Evolutionary conservation across 1,140 invertebrate species (phyloP).

Genomic region (Anthonomus grandis): DNA sequence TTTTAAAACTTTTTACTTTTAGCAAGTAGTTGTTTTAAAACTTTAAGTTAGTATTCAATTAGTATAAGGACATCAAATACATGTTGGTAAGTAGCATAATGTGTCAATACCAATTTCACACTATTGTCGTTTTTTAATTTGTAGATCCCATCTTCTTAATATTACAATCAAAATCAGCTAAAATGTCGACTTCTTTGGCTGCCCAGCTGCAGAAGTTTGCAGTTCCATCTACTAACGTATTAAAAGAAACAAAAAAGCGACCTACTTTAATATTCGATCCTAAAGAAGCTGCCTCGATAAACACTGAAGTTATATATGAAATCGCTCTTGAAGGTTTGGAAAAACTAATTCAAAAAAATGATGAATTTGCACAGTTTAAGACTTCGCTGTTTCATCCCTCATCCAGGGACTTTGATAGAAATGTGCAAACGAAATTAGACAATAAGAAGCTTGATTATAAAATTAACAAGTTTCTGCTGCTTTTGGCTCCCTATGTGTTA

Average conservation of each 20-base stretch:
- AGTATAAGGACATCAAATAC: too few species aligned
- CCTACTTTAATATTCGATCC: conserved; percentile 84
- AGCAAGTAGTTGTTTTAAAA: too few species aligned
- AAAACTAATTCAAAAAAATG: conserved; percentile 72
- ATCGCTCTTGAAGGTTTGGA: conserved; percentile 81
- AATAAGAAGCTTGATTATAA: conserved; percentile 74
- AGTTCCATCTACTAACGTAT: conserved; percentile 71
- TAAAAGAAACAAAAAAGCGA: conserved; percentile 66
- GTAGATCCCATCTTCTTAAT: too few species aligned
- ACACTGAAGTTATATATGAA: conserved; percentile 77
- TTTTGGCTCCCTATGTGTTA: conserved; percentile 84
- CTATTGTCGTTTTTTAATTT: too few species aligned
- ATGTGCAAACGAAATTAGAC: conserved; percentile 67
- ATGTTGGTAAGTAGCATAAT: too few species aligned
- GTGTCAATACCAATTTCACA: too few species aligned
- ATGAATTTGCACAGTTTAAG: conserved; percentile 70
- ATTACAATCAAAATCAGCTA: too few species aligned
- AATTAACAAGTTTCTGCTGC: conserved; percentile 77
- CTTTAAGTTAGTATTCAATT: too few species aligned
- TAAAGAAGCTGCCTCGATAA: conserved; percentile 81
- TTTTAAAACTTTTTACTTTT: too few species aligned
- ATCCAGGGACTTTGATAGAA: conserved; percentile 74
- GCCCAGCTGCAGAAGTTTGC: conserved; percentile 78
- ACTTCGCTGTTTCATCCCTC: conserved; percentile 71
- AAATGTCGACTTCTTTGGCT: conserved; percentile 70